Conservation (phyloP, 1,140 invertebrate genomes). For the Cataglyphis hispanica region DNA sequence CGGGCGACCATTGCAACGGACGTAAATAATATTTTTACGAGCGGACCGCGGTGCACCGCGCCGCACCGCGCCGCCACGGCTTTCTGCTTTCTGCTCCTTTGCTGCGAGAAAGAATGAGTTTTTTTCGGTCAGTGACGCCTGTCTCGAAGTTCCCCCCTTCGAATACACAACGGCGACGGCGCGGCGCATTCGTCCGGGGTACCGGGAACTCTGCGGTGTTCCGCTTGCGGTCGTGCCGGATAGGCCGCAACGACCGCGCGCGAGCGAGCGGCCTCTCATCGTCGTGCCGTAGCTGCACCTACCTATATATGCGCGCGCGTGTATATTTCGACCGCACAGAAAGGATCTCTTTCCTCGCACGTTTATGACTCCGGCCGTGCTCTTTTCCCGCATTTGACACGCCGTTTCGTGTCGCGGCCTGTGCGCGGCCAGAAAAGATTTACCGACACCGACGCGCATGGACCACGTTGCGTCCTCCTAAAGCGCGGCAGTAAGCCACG, state of each 20-base stretch:
- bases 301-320: conserved; percentile 7
- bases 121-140: conserved; percentile 63
- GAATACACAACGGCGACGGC: conserved; percentile 41
- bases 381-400: conserved; percentile 63
- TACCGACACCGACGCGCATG: conserved; percentile 34
- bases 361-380: conserved; percentile 46
- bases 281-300: not conserved
- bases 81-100: conserved; percentile 59
- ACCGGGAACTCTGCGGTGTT: conserved; percentile 63
- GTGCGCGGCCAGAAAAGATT: conserved; percentile 52
- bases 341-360: conserved; percentile 59
- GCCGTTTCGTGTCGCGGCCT: conserved; percentile 51
- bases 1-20: conserved; percentile 47
- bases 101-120: conserved; percentile 63
- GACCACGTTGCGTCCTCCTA: conserved; percentile 1
- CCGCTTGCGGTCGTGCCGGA: conserved; percentile 60
- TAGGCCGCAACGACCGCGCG: conserved; percentile 47
- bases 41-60: conserved; percentile 49
- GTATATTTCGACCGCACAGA: conserved; percentile 57
- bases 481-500: conserved; percentile 2
- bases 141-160: conserved; percentile 42
- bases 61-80: conserved; percentile 37
- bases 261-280: conserved; percentile 9
- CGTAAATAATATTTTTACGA: conserved; percentile 65
- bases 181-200: conserved; percentile 53